These are phyloP conservation scores for Galeopsomyia nigrocyanea DNA, from an alignment of 2,888 invertebrate species.

Conservation along the genomic window DNA sequence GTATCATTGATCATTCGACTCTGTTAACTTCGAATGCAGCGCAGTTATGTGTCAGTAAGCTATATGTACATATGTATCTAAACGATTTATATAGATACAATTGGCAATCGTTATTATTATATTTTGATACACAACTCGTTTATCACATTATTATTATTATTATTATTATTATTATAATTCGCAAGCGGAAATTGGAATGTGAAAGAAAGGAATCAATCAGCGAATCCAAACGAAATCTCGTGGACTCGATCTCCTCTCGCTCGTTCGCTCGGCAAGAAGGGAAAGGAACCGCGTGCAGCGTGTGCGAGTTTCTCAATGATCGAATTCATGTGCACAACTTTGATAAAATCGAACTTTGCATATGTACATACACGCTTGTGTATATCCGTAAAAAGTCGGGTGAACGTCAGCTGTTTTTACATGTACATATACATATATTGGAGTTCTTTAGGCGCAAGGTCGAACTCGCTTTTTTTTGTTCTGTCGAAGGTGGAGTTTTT, in stretches of 20 bases:
- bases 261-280: not conserved
- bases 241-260: not conserved
- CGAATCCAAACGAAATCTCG: no score
- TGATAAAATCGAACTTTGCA: constrained; percentile 18
- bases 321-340: constrained; percentile 12
- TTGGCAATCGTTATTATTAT: no score
- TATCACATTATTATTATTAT: constrained; percentile 4
- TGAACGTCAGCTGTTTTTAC: no score
- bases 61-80: no score
- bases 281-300: constrained; percentile 7
- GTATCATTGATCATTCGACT: constrained; percentile 8
- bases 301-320: constrained; percentile 17
- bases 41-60: constrained; percentile 20
- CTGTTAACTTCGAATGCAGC: not conserved
- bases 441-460: no score
- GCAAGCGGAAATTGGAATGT: no score
- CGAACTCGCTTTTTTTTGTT: no score
- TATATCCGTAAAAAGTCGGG: constrained; percentile 30
- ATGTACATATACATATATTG: no score
- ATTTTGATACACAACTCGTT: not conserved
- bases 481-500: no score
- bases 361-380: not conserved
- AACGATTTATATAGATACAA: no score
- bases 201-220: no score
- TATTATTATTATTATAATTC: no score